Conservation (phyloP, 2,888 invertebrate species). For the Caenorhabditis becei region DNA sequence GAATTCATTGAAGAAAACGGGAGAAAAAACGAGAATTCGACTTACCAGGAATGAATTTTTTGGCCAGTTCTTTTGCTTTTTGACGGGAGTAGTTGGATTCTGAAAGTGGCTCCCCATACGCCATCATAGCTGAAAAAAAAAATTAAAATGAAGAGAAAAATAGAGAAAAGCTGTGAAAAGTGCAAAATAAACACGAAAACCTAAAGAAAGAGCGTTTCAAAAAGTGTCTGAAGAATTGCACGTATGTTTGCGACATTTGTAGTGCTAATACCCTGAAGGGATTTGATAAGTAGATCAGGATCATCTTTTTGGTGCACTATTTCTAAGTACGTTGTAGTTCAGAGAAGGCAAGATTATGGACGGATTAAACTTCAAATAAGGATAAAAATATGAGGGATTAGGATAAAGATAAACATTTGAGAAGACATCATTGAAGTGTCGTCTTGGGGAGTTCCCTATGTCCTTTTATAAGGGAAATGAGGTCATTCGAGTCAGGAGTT, state of each 20-base stretch:
- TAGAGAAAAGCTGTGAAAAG: neutral
- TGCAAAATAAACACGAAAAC: neutral
- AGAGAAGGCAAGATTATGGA: neutral
- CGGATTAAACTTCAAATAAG: conserved; percentile 20
- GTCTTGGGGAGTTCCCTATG: no score
- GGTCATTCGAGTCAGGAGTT: no score
- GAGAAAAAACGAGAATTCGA: conserved; percentile 1
- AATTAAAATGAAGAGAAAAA: neutral
- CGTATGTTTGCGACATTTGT: neutral
- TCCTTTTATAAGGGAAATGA: no score
- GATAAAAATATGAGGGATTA: no score
- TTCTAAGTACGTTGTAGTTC: conserved; percentile 8
- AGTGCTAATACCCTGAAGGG: neutral
- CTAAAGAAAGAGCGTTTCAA: no score
- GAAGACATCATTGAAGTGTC: no score
- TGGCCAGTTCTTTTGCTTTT: conserved; percentile 49
- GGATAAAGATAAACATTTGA: neutral
- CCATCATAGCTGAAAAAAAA: conserved; percentile 52
- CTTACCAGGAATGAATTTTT: conserved; percentile 60
- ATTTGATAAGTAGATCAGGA: conserved; percentile 25
- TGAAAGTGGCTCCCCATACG: conserved; percentile 41
- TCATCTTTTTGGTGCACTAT: conserved; percentile 11
- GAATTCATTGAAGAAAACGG: neutral
- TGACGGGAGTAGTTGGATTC: conserved; percentile 51
- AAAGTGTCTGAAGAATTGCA: conserved; percentile 4